phyloP scores from a whole-genome alignment of 2,888 invertebrate species.

The Scotopteryx bipunctaria region DNA sequence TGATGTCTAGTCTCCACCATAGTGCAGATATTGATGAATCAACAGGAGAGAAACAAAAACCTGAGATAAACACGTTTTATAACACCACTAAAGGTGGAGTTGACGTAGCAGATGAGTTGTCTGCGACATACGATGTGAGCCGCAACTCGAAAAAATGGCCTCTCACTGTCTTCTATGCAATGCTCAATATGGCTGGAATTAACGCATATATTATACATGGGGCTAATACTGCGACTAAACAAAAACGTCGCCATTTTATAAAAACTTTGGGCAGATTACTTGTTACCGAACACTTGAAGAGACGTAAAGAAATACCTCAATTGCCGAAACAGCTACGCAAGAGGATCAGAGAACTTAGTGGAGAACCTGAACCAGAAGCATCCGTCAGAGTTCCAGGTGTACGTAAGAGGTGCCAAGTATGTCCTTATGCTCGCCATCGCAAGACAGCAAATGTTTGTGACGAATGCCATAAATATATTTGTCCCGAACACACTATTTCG shows the following conservation, averaged over 20 bases:
- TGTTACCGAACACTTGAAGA: not conserved
- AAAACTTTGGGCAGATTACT: too few relatives aligned
- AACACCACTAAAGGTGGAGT: not conserved
- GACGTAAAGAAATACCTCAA: not conserved
- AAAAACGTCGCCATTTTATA: too few relatives aligned
- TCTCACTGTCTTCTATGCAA: not conserved
- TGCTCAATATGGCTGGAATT: not conserved
- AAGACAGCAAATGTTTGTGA: constrained; percentile 24
- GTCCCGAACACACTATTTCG: not conserved
- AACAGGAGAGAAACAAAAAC: not conserved
- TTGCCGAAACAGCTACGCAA: not conserved
- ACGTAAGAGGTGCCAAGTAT: constrained; percentile 26
- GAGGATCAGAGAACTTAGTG: constrained; percentile 5
- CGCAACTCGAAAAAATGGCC: not conserved
- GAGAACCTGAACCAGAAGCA: constrained; percentile 13
- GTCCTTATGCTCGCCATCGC: constrained; percentile 17
- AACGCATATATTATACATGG: too few relatives aligned
- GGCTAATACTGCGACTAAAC: too few relatives aligned
- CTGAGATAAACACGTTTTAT: not conserved
- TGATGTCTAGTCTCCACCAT: not conserved
- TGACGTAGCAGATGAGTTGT: not conserved
- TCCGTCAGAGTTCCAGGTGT: constrained; percentile 20
- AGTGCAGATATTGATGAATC: constrained; percentile 1
- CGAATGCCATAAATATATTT: constrained; percentile 1
- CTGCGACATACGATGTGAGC: not conserved